These are phyloP conservation scores for Grantiella picta DNA, from an alignment of 2,113 vertebrate species.

Conservation along the genomic window DNA sequence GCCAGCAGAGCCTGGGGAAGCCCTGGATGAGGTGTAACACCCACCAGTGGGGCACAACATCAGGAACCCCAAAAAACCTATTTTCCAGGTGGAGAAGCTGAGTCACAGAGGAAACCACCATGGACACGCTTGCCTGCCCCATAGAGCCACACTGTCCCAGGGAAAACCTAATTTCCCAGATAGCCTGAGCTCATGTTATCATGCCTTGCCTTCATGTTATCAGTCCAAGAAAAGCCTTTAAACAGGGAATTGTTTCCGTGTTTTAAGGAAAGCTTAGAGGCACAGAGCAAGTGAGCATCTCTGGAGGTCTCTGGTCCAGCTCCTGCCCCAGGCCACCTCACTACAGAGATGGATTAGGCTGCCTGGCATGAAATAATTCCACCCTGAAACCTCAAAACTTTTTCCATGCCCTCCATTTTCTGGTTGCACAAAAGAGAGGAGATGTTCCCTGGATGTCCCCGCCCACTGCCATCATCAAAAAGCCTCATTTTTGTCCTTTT, in stretches of 20 bases:
- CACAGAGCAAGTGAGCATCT: background rate
- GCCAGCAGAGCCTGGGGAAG: background rate
- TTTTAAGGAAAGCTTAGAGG: background rate
- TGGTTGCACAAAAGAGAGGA: background rate
- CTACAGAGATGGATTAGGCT: background rate
- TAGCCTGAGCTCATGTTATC: background rate
- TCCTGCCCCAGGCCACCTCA: fast-evolving
- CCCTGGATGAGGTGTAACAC: background rate
- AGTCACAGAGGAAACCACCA: background rate
- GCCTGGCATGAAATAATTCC: background rate
- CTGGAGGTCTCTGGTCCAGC: background rate
- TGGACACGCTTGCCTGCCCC: fast-evolving
- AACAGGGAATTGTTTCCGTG: background rate
- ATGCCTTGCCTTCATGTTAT: background rate
- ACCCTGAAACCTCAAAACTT: background rate
- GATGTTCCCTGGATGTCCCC: background rate
- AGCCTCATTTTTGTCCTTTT: background rate
- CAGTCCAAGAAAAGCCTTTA: background rate
- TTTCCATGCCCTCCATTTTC: background rate
- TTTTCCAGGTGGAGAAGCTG: background rate
- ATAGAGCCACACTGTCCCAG: background rate
- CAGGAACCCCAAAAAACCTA: background rate
- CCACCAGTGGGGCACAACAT: background rate
- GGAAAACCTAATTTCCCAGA: background rate
- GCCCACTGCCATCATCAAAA: background rate